Evolutionary conservation across 2,888 invertebrate species (phyloP), one percentile per base, ranked within the genome.

Genomic region (Philonicus albiceps): DNA sequence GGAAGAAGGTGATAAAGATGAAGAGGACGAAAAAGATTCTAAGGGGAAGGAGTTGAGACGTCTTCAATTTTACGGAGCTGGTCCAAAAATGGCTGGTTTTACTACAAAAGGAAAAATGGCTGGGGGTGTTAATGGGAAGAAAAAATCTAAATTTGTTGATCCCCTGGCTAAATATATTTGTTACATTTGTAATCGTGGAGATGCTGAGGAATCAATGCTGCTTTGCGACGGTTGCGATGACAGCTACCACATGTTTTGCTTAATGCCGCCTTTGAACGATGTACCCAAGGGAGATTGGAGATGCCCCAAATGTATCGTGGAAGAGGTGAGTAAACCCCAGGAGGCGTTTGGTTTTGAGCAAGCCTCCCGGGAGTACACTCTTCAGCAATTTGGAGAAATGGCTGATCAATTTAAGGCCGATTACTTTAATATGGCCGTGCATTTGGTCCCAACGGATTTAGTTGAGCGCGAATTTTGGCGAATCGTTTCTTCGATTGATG

Each of bases 211-310:
- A 90, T 95, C 95, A 90, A 97, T 98, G 97, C 92, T 98, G 86
- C 93, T 98, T 40, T 98, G 98, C 92, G 97, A 97, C 91, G 97
- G 97, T 19, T 98, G 98, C 92, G 98, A 98, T 91, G 97, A 97
- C 92, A 97, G 97, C 89, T 98, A 98, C 93, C 98, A 98, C 93
- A 98, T 97, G 1, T 98, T 97, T 93, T 98, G 98, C 91, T 94
- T 98, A 75, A 94, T 97, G 92, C 98, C 98, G 76, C 97, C 98
- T 8, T 93, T 98, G 34, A 93, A 94, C 2, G 97, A 97, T 90
- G 96, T 98, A 89, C 98, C 98, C n/a, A 97, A 97, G 93, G 98
- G 98, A 19, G 98, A 98, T 92, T 98, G 98, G 98, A 93, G 97
- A 40, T 98, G 98, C 91, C 98, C 98, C 1, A 96, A 96, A 89